Base-by-base conservation (phyloP, 2,797 vertebrate genomes). In the Eospalax fontanierii region DNA sequence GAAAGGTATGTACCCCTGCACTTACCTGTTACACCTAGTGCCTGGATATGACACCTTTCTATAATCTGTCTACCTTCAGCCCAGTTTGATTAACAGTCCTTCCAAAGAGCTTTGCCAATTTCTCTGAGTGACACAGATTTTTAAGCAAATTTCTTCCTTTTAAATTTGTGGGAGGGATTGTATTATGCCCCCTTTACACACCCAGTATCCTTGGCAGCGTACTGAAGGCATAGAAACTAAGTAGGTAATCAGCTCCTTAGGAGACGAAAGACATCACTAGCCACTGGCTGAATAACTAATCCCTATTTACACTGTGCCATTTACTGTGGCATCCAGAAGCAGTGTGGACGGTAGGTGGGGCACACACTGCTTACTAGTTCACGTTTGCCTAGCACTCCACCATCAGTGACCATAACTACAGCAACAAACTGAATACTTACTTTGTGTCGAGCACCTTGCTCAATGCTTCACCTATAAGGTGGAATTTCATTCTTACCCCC, bases 71-170 rank as follows among this genome's bases (percentile, higher is more conserved):
- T 3, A 6, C 46, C 46, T 76, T 71, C 61, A 73, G 18, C 46
- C 38, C 38, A 54, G 4, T 59, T 35, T 70, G 50, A 54, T 43
- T 30, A 54, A 19, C 46, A 35, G 11, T 46, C 92, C 43, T 84
- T 90, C 79, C 75, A 28, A 68, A 91, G 89, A 89, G n/a, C 65
- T 88, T 54, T 74, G 66, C 28, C 59, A 81, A 26, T 70, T 73
- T 6, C 66, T 93, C 66, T 75, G 80, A 30, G 40, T 35, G 43
- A 50, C 33, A 59, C 14, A 9, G 12, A 26, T 5, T 68, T 80
- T 21, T n/a, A 28, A 81, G 35, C n/a, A 38, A 93, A 35, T 38
- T 15, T 66, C 78, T 81, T 65, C 81, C 50, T n/a, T 80, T 28
- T 6, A 54, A 76, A 76, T 12, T 33, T 19, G 3, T 1, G 38